phyloP scores from a whole-genome alignment of 2,888 invertebrate species.

The Diplazon laetatorius region DNA sequence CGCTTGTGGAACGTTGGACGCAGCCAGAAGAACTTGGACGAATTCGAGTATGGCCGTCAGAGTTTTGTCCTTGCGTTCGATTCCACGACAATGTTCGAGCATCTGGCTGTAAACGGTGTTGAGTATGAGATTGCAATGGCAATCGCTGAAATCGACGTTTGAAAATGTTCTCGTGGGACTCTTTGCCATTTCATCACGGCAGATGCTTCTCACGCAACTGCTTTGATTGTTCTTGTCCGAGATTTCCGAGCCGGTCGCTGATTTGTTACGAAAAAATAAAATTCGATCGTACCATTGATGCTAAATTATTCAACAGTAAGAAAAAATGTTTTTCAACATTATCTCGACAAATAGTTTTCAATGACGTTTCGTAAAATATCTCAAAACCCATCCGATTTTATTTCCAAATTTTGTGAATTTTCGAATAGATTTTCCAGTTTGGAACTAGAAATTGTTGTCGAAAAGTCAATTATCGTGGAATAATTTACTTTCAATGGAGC shows the following conservation, averaged over 20 bases:
- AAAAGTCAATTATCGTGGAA: neutral
- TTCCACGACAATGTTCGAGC: conserved; percentile 85
- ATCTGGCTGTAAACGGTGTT: conserved; percentile 85
- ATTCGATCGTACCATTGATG: neutral
- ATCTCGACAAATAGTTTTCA: too few species aligned
- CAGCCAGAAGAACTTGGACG: conserved; percentile 84
- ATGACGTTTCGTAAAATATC: too few species aligned
- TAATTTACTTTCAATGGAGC: conserved; percentile 29
- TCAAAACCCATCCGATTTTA: too few species aligned
- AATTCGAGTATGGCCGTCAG: conserved; percentile 85
- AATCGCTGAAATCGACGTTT: conserved; percentile 84
- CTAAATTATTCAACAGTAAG: too few species aligned
- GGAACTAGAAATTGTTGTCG: too few species aligned
- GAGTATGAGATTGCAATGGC: conserved; percentile 85
- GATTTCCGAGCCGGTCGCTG: conserved; percentile 49
- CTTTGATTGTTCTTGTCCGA: conserved; percentile 36
- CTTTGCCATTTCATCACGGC: conserved; percentile 25
- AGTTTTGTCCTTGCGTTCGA: conserved; percentile 84
- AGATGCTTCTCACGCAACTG: conserved; percentile 24
- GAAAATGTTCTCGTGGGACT: conserved; percentile 82
- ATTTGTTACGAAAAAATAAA: neutral
- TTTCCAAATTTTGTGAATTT: too few species aligned
- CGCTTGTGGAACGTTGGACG: conserved; percentile 85
- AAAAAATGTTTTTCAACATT: too few species aligned
- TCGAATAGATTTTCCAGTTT: too few species aligned